Evolutionary conservation across 2,888 invertebrate genomes (phyloP), one percentile per base, ranked within the genome.

Genomic region (Hirtodrosophila cameraria): DNA sequence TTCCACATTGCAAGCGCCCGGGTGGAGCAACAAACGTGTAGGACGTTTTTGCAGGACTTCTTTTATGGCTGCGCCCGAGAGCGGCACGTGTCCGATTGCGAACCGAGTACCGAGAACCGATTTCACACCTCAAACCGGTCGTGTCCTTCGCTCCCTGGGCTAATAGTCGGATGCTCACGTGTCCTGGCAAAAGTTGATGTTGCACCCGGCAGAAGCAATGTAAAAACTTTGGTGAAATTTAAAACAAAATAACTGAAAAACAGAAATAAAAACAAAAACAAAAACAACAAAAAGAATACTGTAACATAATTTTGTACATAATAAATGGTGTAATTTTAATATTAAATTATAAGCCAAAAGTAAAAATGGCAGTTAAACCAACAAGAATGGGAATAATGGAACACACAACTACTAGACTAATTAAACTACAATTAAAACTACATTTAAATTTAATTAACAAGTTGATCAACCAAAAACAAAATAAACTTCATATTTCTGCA

Each of bases 231-330:
- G 65, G 69, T 70, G 63, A 75, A 87, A 73, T 74, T 70, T 66
- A 54, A 69, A 67, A 54, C 50, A 53, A 59, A 53, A n/a, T n/a
- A n/a, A 18, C 11, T 23, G n/a, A 55, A 12, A 20, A 15, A n/a
- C n/a, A n/a, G n/a, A n/a, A 16, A 7, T 13, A 25, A 25, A 55
- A 28, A 8, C n/a, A 12, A 9, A 31, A 9, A 1, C 13, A 33
- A 7, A 27, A 7, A 2, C 15, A 38, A 8, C 15, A 35, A n/a
- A 18, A 8, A n/a, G 9, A 20, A 36, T 28, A 69, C 52, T 86
- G 86, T 84, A 86, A 80, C 45, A 84, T 84, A 84, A 77, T 87
- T 86, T 67, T 86, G 86, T 87, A 84, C 45, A 84, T 84, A 87
- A 23, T 58, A 59, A 63, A 80, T 61, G 53, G 45, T 62, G 82